Evolutionary conservation across 1,140 invertebrate species (phyloP), one percentile per base, ranked within the genome.

Genomic region (Asobara japonica): DNA sequence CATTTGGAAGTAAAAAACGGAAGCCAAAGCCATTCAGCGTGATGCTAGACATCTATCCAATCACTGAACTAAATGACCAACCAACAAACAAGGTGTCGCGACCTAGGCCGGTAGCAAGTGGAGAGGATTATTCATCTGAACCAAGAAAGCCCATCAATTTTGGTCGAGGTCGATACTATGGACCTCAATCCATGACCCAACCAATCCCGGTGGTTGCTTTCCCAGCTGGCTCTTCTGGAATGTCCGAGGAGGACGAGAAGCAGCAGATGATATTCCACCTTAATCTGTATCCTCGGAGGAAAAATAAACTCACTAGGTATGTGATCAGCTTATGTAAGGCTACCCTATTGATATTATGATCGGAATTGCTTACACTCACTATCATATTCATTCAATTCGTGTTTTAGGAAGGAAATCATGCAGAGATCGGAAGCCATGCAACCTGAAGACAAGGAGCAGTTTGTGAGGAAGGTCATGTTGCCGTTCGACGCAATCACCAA

Each of bases 31-130:
- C 87, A 0, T 87, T 88, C 25, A 88, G 85, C 27, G 83, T 88
- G 0, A 88, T 88, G 85, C 60, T 88, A 10, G 87, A 88, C 51
- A 88, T 88, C 30, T 88, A 88, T 73, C 87, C 87, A 1, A 87
- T 88, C 22, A 82, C 81, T 0, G 86, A 88, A 25, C 36, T 82
- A 0, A 71, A 71, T 10, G 84, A 86, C n/a, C 79, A 84, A 25
- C 56, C 67, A n/a, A 22, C 45, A 5, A 80, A 69, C 18, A 81
- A 79, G n/a, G 33, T 61, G 0, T 70, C 77, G 4, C 78, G 72
- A 69, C 74, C 76, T 0, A 84, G 72, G 69, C 60, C 72, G 0
- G 75, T 71, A 36, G 30, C 27, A 3, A 38, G 70, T 6, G 11
- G 64, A 1, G 84, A 86, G 0, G 81, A 86, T 56, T 81, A 77